Conservation (phyloP, 2,888 invertebrate species). For the Drosophila prolongata region DNA sequence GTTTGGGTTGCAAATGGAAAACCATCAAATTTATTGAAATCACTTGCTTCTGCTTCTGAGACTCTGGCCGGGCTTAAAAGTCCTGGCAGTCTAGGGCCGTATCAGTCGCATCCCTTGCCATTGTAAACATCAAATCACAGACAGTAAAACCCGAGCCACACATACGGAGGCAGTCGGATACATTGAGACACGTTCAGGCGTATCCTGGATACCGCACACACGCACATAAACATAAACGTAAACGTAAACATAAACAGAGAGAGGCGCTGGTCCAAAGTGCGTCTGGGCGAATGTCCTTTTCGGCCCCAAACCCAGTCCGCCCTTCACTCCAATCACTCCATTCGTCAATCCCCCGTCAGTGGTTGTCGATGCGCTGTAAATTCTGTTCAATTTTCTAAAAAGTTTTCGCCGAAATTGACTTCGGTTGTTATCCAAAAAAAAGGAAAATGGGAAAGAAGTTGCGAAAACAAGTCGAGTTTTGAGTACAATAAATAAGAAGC, state of each 20-base stretch:
- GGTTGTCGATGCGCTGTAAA: constrained; percentile 61
- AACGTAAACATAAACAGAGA: constrained; percentile 70
- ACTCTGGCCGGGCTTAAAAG: constrained; percentile 43
- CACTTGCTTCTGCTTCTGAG: constrained; percentile 70
- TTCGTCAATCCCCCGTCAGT: constrained; percentile 48
- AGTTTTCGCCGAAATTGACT: constrained; percentile 64
- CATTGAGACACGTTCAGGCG: constrained; percentile 26
- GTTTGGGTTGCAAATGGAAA: constrained; percentile 82
- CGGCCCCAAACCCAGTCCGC: constrained; percentile 29
- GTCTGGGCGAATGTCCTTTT: constrained; percentile 65
- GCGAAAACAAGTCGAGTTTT: constrained; percentile 30
- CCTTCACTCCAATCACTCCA: constrained; percentile 16
- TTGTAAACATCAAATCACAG: constrained; percentile 79
- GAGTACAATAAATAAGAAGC: constrained; percentile 50
- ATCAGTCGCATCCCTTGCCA: constrained; percentile 70
- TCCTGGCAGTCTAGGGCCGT: constrained; percentile 44
- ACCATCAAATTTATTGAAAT: constrained; percentile 84
- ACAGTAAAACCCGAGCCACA: constrained; percentile 66
- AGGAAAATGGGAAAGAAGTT: constrained; percentile 16
- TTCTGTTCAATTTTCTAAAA: constrained; percentile 74
- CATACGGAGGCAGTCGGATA: constrained; percentile 25
- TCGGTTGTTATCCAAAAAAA: constrained; percentile 35
- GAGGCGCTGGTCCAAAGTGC: constrained; percentile 32
- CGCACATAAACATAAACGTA: constrained; percentile 71
- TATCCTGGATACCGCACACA: constrained; percentile 34